phyloP scores from a whole-genome alignment of 2,113 vertebrate species.

The Oreochromis aureus region DNA sequence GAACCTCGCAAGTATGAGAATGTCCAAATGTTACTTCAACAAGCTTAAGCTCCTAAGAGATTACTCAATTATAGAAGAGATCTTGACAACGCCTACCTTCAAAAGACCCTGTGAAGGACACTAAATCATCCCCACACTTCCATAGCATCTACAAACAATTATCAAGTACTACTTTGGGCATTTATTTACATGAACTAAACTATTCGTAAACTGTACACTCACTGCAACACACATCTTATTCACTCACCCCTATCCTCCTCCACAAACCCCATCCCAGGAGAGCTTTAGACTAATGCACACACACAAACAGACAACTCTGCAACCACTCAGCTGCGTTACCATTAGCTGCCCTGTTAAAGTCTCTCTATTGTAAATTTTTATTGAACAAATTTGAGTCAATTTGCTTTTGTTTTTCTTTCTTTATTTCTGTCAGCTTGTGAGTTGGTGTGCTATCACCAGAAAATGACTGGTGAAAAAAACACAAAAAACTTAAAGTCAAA shows the following conservation, averaged over 20 bases:
- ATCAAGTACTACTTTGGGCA: background rate
- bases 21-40: background rate
- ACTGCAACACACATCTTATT: background rate
- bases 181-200: background rate
- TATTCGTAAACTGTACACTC: background rate
- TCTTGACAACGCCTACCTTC: background rate
- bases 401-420: background rate
- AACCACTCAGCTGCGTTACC: background rate
- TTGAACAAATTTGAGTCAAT: background rate
- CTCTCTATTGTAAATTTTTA: background rate
- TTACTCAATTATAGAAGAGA: background rate
- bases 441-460: background rate
- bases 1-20: background rate
- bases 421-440: background rate
- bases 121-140: background rate
- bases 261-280: slow-evolving; percentile 18
- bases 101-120: background rate
- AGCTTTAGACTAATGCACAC: background rate
- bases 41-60: background rate
- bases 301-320: background rate
- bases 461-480: background rate
- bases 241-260: slow-evolving; percentile 34
- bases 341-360: background rate
- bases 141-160: background rate
- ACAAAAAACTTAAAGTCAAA: background rate